These are phyloP conservation scores for Oryzaephilus surinamensis DNA, from an alignment of 1,140 invertebrate species.

Conservation along the genomic window DNA sequence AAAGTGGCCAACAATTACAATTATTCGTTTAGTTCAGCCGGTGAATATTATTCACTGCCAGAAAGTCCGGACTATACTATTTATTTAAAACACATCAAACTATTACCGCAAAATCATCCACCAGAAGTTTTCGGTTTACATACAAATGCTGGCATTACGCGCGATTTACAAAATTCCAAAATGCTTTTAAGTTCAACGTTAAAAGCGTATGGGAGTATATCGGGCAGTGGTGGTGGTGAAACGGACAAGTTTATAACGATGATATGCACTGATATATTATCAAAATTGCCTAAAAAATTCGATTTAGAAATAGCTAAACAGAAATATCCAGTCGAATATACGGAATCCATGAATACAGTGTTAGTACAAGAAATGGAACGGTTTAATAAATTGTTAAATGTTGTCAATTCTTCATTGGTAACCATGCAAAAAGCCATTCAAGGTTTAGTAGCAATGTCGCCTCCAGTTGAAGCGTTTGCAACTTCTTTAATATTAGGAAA, in stretches of 20 bases:
- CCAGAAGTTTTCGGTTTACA: conserved; percentile 85
- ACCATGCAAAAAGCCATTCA: conserved; percentile 74
- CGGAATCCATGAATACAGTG: conserved; percentile 90
- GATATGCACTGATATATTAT: conserved; percentile 54
- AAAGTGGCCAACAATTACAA: conserved; percentile 50
- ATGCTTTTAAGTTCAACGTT: conserved; percentile 43
- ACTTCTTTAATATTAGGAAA: conserved; percentile 58
- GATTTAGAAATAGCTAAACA: conserved; percentile 51
- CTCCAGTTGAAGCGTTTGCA: conserved; percentile 62
- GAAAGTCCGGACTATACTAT: not conserved
- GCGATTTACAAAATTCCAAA: conserved; percentile 64
- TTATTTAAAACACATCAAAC: conserved; percentile 4
- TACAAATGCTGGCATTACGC: conserved; percentile 79
- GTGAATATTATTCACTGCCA: not conserved
- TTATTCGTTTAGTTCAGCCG: conserved; percentile 41
- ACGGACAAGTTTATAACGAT: conserved; percentile 53
- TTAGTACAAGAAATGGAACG: conserved; percentile 86
- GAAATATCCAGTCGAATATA: conserved; percentile 74
- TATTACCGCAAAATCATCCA: conserved; percentile 49
- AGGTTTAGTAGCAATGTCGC: conserved; percentile 80
- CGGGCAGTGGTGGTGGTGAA: conserved; percentile 40
- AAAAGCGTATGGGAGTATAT: conserved; percentile 45
- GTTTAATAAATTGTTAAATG: conserved; percentile 64
- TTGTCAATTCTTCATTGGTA: conserved; percentile 52
- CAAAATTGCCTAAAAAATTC: conserved; percentile 59